Evolutionary conservation across 2,797 vertebrate genomes (phyloP), one percentile per base, ranked within the genome.

Genomic region (Orestias chungarensis): DNA sequence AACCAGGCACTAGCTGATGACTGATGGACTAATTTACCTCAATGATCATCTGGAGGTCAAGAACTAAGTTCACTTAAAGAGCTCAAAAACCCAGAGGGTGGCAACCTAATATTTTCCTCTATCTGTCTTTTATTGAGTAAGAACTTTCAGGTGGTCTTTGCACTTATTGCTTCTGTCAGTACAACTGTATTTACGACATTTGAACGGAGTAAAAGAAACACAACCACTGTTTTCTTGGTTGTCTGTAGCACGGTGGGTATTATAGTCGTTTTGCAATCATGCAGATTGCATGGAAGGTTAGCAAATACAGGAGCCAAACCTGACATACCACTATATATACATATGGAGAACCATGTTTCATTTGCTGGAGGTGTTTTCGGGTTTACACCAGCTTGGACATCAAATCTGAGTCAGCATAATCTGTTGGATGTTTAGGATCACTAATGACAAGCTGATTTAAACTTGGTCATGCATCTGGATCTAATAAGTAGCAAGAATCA

Each of bases 21-120:
- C 80, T 85, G 90, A 93, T 91, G 85, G 82, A 25, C 82, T 78
- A 88, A 86, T 88, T 87, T 66, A 80, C 71, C 83, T 52, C 72
- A 23, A 77, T 50, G 38, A 55, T 78, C 71, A 44, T 82, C 78
- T 82, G 74, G 81, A 86, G 87, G 89, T 86, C 86, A 82, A 65
- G 71, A 80, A 80, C 73, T 52, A n/a, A 79, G 82, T 88, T 87
- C 81, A 82, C 69, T 57, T 44, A 20, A 29, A 73, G 66, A 82
- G 71, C 33, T 67, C 52, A 61, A 74, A 61, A 73, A 46, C 71
- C 66, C 78, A 6, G 11, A 35, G 12, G 57, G 78, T 46, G 65
- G 43, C n/a, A 20, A 61, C 61, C 57, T 83, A 82, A 87, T 80
- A 73, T 81, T 79, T 80, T 17, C 33, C 65, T 64, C 54, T 15